Evolutionary conservation across 2,888 invertebrate species (phyloP), one percentile per base, ranked within the genome.

Genomic region (Epinotia nisella): DNA sequence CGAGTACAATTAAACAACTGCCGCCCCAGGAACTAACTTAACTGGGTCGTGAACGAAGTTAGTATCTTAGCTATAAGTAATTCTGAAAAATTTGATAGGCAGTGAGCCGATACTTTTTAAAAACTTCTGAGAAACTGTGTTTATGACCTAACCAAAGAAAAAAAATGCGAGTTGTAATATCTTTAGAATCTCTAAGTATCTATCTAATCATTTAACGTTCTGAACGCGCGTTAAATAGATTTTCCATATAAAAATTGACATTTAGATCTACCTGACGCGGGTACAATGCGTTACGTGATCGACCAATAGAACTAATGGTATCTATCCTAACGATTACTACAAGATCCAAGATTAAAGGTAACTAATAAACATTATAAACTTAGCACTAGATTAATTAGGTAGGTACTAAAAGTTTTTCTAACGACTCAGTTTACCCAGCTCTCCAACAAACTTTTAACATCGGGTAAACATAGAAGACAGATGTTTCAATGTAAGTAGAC

Each of bases 401-500:
- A 21, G 49, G 21, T 24, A 17, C 24, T 49, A 62, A 62, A 62
- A 21, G 21, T 45, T 67, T 56, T 60, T 51, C 45, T 67, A 66
- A 60, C 39, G 53, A 62, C 35, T 21, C 51, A 62, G 19, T 35
- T 21, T 49, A 9, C 9, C 21, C 39, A 55, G 10, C 56, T 51
- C 41, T 49, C 7, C 53, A n/a, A 66, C 35, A 61, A 61, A 61
- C 53, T 53, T 61, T 53, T 61, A 70, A 61, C 69, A 61, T 60
- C 9, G 11, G 19, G 17, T 67, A 72, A 67, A 68, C 70, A 58
- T 45, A 21, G 15, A 56, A 61, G 60, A 41, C 60, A 71, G 61
- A 72, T 72, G 61, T 72, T 61, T 61, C 19, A 51, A 59, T 71
- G 71, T 71, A 45, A 45, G 45, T 15, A 67, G 55, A 55, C 21